Conservation (phyloP, 1,140 invertebrate species). For the Octopus sinensis region DNA sequence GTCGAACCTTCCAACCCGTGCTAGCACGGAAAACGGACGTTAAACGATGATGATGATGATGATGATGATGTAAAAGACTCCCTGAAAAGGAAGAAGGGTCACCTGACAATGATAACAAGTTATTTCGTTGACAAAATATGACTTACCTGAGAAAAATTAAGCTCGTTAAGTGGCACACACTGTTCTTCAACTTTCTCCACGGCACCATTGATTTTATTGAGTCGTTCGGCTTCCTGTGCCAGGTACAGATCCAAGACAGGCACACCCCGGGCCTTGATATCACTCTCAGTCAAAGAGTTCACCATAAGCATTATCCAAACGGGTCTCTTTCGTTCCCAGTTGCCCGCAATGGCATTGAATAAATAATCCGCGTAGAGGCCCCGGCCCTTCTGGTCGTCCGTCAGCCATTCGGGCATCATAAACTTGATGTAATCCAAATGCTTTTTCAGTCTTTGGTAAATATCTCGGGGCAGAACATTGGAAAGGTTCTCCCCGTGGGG, state of each 20-base stretch:
- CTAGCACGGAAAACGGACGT: too few relatives aligned
- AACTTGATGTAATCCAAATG: slow-evolving; percentile 61
- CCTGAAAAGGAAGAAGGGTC: too few relatives aligned
- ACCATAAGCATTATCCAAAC: slow-evolving; percentile 65
- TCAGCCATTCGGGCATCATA: slow-evolving; percentile 60
- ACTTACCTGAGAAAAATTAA: slow-evolving; percentile 62
- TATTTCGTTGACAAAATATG: neutral
- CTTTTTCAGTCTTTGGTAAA: slow-evolving; percentile 59
- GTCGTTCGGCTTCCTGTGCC: slow-evolving; percentile 60
- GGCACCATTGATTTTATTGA: slow-evolving; percentile 61
- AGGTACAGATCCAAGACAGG: slow-evolving; percentile 64
- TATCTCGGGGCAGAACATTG: slow-evolving; percentile 58
- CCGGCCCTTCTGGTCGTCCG: slow-evolving; percentile 57
- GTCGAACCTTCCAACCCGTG: too few relatives aligned
- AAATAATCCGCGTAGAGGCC: slow-evolving; percentile 62
- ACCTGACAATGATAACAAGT: too few relatives aligned
- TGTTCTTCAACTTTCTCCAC: slow-evolving; percentile 64
- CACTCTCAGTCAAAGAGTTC: slow-evolving; percentile 62
- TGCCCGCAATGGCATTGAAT: slow-evolving; percentile 61
- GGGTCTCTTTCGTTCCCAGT: slow-evolving; percentile 63
- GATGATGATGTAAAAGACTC: too few relatives aligned
- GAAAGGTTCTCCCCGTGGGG: slow-evolving; percentile 57
- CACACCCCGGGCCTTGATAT: slow-evolving; percentile 60
- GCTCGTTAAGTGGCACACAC: slow-evolving; percentile 62
- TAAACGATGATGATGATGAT: too few relatives aligned